Evolutionary conservation across 2,888 invertebrate species (phyloP).

Genomic region (Hirtodrosophila alboralis): DNA sequence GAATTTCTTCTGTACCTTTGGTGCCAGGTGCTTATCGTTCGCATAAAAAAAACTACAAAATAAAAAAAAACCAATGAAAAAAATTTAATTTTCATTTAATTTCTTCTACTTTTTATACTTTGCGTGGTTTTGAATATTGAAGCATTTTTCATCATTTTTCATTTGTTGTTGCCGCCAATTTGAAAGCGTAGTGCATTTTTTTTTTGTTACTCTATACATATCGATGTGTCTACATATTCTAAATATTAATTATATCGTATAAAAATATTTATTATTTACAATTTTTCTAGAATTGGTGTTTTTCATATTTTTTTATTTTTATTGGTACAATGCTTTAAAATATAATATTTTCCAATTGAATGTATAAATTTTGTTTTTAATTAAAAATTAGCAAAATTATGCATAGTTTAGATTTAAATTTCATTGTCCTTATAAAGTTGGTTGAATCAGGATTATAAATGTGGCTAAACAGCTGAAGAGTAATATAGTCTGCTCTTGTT

Average conservation of each 20-base stretch:
- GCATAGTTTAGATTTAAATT: slow-evolving; percentile 36
- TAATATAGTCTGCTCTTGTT: not conserved
- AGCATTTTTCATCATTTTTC: slow-evolving; percentile 50
- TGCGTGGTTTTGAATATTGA: slow-evolving; percentile 51
- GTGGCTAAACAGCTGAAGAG: not conserved
- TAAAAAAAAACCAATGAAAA: slow-evolving; percentile 39
- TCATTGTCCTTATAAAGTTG: slow-evolving; percentile 11
- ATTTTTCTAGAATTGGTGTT: slow-evolving; percentile 70
- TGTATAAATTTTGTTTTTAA: slow-evolving; percentile 43
- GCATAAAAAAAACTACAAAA: slow-evolving; percentile 63
- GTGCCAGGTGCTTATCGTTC: slow-evolving; percentile 85
- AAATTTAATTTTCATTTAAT: slow-evolving; percentile 49
- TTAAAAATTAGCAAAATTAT: slow-evolving; percentile 42
- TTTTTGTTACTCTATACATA: slow-evolving; percentile 37
- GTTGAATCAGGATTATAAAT: slow-evolving; percentile 1
- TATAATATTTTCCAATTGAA: slow-evolving; percentile 35
- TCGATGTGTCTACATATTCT: slow-evolving; percentile 54
- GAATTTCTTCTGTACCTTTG: slow-evolving; percentile 85
- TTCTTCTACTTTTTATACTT: slow-evolving; percentile 41
- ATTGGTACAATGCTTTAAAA: slow-evolving; percentile 38
- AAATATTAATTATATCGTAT: slow-evolving; percentile 26
- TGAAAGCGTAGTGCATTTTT: slow-evolving; percentile 61
- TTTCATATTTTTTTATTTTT: slow-evolving; percentile 34
- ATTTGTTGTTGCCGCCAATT: slow-evolving; percentile 47
- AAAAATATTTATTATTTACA: slow-evolving; percentile 32